A percentile compares a stretch with the other conserved stretches of the same genome.
Conservation (phyloP, 2,113 vertebrate genomes). For the Cyanoramphus novaezelandiae region DNA sequence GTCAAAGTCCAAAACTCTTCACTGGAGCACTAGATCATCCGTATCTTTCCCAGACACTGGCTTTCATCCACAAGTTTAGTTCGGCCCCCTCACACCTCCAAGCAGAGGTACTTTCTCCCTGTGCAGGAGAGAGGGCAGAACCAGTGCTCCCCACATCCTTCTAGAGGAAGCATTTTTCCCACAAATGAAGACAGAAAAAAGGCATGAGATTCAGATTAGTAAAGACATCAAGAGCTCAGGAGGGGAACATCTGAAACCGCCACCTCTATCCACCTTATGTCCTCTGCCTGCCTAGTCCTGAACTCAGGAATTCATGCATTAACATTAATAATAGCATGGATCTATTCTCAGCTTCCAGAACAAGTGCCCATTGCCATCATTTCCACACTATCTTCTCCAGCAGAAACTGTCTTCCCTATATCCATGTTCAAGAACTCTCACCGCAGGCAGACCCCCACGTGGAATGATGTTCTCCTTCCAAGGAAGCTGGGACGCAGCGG, state of each 20-base stretch:
- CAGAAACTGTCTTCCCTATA: neutral
- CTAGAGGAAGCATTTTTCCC: neutral
- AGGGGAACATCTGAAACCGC: neutral
- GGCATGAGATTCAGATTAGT: neutral
- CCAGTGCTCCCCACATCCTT: fast-evolving
- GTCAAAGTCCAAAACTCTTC: neutral
- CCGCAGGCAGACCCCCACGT: fast-evolving
- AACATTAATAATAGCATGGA: fast-evolving
- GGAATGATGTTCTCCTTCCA: neutral
- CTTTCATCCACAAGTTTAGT: neutral
- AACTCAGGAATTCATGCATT: neutral
- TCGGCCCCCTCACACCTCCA: neutral
- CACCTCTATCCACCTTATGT: neutral
- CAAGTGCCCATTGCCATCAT: fast-evolving
- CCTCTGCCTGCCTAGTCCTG: neutral
- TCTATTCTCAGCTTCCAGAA: neutral
- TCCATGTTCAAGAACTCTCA: neutral
- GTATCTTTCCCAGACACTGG: neutral
- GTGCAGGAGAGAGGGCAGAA: neutral
- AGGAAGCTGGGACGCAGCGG: neutral
- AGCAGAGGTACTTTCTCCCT: neutral
- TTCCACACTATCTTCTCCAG: neutral
- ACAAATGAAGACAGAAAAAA: neutral
- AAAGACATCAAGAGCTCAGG: neutral
- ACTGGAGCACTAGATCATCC: neutral